A percentile compares a stretch with the other conserved stretches of the same genome.
These are phyloP conservation scores for Pheosia gnoma DNA, from an alignment of 2,888 invertebrate genomes.

Conservation along the genomic window DNA sequence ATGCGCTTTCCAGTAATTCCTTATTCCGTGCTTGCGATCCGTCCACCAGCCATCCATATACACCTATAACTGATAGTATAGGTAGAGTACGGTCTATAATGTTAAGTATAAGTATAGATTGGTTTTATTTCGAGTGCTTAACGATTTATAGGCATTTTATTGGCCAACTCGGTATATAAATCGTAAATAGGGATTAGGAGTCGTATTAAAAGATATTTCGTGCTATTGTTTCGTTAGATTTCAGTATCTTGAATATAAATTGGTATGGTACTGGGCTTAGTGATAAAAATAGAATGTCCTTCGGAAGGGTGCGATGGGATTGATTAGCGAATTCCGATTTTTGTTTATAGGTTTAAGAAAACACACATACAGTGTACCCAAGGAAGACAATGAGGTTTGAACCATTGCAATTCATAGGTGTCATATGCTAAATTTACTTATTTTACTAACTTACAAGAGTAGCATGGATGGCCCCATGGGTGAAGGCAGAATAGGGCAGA, in stretches of 20 bases:
- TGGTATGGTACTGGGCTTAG: not conserved
- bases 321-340: too few species aligned
- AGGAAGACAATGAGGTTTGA: too few species aligned
- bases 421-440: too few species aligned
- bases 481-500: too few species aligned
- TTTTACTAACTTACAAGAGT: too few species aligned
- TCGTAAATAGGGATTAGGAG: not conserved
- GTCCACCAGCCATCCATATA: not conserved
- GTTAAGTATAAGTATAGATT: slow-evolving; percentile 19
- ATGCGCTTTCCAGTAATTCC: too few species aligned
- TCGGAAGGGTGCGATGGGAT: too few species aligned
- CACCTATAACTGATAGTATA: not conserved
- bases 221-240: not conserved
- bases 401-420: too few species aligned
- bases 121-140: slow-evolving; percentile 30
- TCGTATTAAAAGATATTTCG: not conserved
- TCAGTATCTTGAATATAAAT: not conserved
- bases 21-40: too few species aligned
- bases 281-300: not conserved
- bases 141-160: slow-evolving; percentile 32
- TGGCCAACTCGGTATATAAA: slow-evolving; percentile 7
- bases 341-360: too few species aligned
- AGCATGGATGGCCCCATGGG: too few species aligned
- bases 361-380: too few species aligned
- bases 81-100: not conserved